Conservation (phyloP, 2,888 invertebrate species). For the Agrochola lota region DNA sequence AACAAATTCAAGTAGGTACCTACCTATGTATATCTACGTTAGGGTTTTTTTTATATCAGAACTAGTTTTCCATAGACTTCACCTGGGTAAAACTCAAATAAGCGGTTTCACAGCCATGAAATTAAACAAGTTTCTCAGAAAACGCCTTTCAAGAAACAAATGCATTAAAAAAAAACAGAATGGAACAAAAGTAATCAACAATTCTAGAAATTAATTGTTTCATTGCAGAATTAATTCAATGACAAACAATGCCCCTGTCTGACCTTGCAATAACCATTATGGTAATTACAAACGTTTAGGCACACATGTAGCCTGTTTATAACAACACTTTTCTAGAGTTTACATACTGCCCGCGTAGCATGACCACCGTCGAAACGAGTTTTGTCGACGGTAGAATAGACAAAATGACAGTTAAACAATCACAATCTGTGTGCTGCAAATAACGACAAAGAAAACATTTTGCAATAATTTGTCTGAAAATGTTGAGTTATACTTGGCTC, state of each 20-base stretch:
- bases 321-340: not conserved
- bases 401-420: no score
- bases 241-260: slow-evolving; percentile 11
- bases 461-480: not conserved
- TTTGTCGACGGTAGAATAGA: no score
- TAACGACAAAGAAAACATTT: not conserved
- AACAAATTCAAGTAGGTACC: not conserved
- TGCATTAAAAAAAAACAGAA: not conserved
- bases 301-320: not conserved
- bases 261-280: slow-evolving; percentile 23
- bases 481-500: not conserved
- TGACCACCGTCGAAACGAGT: no score
- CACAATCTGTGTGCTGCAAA: no score
- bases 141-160: no score
- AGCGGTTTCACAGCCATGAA: not conserved
- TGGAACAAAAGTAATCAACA: not conserved
- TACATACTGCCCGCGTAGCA: no score
- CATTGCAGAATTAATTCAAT: slow-evolving; percentile 18
- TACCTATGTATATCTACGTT: not conserved
- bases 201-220: not conserved
- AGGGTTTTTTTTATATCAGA: not conserved
- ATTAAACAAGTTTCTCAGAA: slow-evolving; percentile 2
- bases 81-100: not conserved
- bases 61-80: not conserved
- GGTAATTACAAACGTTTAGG: slow-evolving; percentile 6